Evolutionary conservation across 2,888 invertebrate species (phyloP).

Genomic region (Zaprionus bogoriensis): DNA sequence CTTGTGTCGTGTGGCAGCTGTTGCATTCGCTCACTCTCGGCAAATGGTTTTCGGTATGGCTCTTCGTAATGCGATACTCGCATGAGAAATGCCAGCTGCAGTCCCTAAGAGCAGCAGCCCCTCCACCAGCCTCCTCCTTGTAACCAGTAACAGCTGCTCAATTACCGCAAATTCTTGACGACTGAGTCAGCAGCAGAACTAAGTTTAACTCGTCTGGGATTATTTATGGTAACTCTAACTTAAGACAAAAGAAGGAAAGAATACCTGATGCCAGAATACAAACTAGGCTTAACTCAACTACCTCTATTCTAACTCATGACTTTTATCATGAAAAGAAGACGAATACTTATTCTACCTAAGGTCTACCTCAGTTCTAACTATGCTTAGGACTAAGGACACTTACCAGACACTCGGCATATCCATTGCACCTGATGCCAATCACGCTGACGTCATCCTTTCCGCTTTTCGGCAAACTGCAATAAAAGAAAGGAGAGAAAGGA

Average conservation of each 20-base stretch:
- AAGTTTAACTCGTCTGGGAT: background rate
- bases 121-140: too few relatives aligned
- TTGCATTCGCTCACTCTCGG: slow-evolving; percentile 26
- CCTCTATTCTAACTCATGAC: too few relatives aligned
- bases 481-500: slow-evolving; percentile 12
- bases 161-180: slow-evolving; percentile 7
- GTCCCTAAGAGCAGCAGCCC: slow-evolving; percentile 1
- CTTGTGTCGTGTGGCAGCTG: slow-evolving; percentile 26
- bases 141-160: slow-evolving; percentile 25
- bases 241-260: too few relatives aligned
- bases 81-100: slow-evolving; percentile 27
- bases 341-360: too few relatives aligned
- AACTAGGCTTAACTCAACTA: too few relatives aligned
- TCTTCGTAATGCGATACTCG: slow-evolving; percentile 38
- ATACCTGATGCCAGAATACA: too few relatives aligned
- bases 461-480: slow-evolving; percentile 71
- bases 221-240: too few relatives aligned
- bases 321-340: too few relatives aligned
- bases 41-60: slow-evolving; percentile 26
- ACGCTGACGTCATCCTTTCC: slow-evolving; percentile 67
- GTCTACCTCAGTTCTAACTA: background rate
- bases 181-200: slow-evolving; percentile 2
- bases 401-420: slow-evolving; percentile 53
- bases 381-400: slow-evolving; percentile 23
- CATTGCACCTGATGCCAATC: slow-evolving; percentile 64